A percentile compares a stretch with the other conserved stretches of the same genome.
These are phyloP conservation scores for Teleogryllus oceanicus DNA, from an alignment of 2,888 invertebrate species.

Conservation along the genomic window DNA sequence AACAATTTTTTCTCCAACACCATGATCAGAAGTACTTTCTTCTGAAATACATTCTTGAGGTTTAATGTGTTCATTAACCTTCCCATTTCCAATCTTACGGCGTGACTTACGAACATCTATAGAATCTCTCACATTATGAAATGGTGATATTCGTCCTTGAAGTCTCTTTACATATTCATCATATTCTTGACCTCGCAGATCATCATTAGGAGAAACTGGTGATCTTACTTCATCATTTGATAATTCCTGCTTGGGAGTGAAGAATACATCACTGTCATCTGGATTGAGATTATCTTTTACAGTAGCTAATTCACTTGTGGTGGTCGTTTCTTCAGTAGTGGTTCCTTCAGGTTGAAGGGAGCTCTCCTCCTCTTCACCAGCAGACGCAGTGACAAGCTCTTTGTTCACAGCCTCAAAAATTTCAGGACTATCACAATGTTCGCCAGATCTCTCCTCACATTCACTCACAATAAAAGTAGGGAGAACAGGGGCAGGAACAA, in stretches of 20 bases:
- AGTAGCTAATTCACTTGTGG: conserved; percentile 41
- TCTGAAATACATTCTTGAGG: conserved; percentile 42
- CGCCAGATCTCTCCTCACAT: conserved; percentile 31
- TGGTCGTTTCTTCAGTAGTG: conserved; percentile 58
- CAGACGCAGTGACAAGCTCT: conserved; percentile 29
- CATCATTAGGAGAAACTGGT: conserved; percentile 36
- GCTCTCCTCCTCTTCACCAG: conserved; percentile 53
- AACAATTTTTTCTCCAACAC: conserved; percentile 44
- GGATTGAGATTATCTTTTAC: conserved; percentile 50
- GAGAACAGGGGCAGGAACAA: conserved; percentile 39
- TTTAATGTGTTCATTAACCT: neutral
- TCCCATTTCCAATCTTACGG: conserved; percentile 47
- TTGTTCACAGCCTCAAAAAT: conserved; percentile 35
- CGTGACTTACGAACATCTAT: conserved; percentile 61
- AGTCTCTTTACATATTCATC: conserved; percentile 63
- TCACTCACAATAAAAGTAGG: conserved; percentile 33
- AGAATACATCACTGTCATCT: conserved; percentile 33
- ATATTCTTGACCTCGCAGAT: conserved; percentile 46
- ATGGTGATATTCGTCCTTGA: conserved; percentile 65
- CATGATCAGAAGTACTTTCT: conserved; percentile 40
- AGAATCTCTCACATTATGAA: conserved; percentile 66
- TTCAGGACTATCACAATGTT: conserved; percentile 34
- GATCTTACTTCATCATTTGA: neutral
- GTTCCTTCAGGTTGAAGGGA: conserved; percentile 54
- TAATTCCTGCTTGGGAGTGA: conserved; percentile 27